A percentile compares a stretch with the other conserved stretches of the same genome.
Evolutionary conservation across 2,113 vertebrate species (phyloP).

Genomic region (Chiloscyllium plagiosum): DNA sequence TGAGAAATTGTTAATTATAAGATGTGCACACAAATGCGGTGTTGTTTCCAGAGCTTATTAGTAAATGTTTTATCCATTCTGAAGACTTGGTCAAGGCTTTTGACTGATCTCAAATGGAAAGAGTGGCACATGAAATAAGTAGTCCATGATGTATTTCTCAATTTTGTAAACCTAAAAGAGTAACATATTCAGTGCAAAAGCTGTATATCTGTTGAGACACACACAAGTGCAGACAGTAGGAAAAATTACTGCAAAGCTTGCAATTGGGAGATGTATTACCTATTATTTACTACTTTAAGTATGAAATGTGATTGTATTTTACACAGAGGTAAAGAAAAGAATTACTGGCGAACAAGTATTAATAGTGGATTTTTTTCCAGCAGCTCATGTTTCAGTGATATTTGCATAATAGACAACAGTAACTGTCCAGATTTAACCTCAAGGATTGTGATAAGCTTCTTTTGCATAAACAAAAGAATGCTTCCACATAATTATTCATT

Average conservation of each 20-base stretch:
- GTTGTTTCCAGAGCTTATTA: not conserved
- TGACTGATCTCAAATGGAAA: not conserved
- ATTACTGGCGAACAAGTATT: not conserved
- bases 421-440: not conserved
- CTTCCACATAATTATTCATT: not conserved
- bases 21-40: not conserved
- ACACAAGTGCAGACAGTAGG: not conserved
- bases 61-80: not conserved
- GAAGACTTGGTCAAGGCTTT: not conserved
- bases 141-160: not conserved
- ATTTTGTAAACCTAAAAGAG: not conserved
- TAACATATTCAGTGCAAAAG: not conserved
- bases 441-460: not conserved
- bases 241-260: not conserved
- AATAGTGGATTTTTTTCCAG: not conserved
- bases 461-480: not conserved
- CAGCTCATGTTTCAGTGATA: constrained; percentile 20
- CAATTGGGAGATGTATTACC: not conserved
- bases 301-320: not conserved
- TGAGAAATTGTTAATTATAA: not conserved
- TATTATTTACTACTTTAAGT: not conserved
- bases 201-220: not conserved
- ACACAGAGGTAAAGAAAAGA: not conserved
- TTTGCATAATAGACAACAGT: not conserved
- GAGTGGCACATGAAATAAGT: not conserved